Evolutionary conservation across 2,888 invertebrate genomes (phyloP).

Genomic region (Prenolepis imparis): DNA sequence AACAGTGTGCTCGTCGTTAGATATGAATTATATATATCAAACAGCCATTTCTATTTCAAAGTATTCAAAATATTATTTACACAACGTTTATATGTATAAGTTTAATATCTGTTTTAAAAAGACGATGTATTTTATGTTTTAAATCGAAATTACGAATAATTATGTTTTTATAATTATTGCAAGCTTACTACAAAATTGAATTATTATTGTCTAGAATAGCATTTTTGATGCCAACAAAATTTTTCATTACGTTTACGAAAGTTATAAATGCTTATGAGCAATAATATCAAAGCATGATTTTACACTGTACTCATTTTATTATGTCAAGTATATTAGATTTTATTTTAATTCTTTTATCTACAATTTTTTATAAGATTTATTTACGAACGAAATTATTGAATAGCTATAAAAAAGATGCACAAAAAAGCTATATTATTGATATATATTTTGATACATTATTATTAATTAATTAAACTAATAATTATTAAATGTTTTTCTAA

Average conservation of each 20-base stretch:
- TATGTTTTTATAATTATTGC: background rate
- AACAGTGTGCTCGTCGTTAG: constrained; percentile 35
- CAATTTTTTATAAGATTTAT: constrained; percentile 8
- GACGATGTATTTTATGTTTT: background rate
- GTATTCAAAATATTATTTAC: constrained; percentile 4
- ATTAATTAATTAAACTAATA: background rate
- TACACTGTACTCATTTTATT: constrained; percentile 38
- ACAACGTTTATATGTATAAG: background rate
- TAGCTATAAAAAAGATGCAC: constrained; percentile 25
- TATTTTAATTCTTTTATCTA: background rate
- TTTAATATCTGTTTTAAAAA: constrained; percentile 15
- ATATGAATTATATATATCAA: background rate
- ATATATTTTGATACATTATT: no score
- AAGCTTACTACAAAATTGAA: background rate
- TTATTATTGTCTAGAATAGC: constrained; percentile 1
- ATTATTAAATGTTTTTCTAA: constrained; percentile 25
- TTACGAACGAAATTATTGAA: background rate
- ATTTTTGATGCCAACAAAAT: background rate
- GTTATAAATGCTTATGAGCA: constrained; percentile 10
- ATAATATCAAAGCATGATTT: constrained; percentile 16
- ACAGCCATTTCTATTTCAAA: constrained; percentile 28
- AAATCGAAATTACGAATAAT: background rate
- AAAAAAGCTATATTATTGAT: constrained; percentile 10
- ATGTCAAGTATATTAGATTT: constrained; percentile 1
- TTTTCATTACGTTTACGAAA: constrained; percentile 1